Evolutionary conservation across 2,797 vertebrate genomes (phyloP).

Genomic region (Carcharodon carcharias): DNA sequence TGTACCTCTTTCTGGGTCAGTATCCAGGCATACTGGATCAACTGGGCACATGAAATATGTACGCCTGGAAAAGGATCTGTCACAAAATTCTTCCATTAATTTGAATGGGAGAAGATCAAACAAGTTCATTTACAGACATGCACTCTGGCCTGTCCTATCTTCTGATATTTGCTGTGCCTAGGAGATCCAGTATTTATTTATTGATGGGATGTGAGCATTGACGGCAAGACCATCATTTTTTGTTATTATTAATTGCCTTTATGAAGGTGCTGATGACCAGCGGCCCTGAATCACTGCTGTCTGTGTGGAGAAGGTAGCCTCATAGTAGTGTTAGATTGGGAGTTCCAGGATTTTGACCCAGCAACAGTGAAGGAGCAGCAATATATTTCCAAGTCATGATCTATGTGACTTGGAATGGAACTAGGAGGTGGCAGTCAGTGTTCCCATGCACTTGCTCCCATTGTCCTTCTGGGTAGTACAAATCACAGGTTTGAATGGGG

Average conservation of each 20-base stretch:
- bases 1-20: background rate
- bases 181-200: background rate
- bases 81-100: background rate
- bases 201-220: background rate
- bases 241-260: background rate
- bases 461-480: too few species aligned
- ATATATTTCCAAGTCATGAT: too few species aligned
- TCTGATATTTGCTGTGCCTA: background rate
- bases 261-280: too few species aligned
- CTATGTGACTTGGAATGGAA: too few species aligned
- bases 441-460: too few species aligned
- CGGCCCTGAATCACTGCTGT: too few species aligned
- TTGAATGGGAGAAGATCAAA: background rate
- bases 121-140: background rate
- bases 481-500: too few species aligned
- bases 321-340: too few species aligned
- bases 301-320: too few species aligned
- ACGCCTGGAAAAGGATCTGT: background rate
- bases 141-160: background rate
- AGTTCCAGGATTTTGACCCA: too few species aligned
- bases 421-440: too few species aligned
- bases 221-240: background rate
- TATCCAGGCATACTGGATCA: background rate
- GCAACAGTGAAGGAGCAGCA: too few species aligned
- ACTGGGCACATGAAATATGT: background rate